Conservation (phyloP, 2,113 vertebrate genomes). For the Dromas ardeola region DNA sequence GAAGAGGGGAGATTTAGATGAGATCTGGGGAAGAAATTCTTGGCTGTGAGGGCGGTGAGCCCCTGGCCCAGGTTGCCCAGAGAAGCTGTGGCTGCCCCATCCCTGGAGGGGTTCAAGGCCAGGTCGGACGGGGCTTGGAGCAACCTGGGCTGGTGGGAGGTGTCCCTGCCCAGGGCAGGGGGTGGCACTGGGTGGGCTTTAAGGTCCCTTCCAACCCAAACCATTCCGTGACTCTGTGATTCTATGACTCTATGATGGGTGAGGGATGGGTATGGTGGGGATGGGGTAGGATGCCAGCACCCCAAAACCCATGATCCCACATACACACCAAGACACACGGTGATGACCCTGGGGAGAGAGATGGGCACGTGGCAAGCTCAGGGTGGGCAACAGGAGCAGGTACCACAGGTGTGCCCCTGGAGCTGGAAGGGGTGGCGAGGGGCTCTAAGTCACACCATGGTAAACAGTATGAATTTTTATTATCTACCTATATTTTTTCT, state of each 20-base stretch:
- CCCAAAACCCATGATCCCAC: not conserved
- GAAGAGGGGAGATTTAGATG: too few species aligned
- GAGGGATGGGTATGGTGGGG: not conserved
- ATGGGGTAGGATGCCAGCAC: not conserved
- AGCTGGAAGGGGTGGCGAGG: not conserved
- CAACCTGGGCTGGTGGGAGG: too few species aligned
- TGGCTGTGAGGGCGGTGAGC: too few species aligned
- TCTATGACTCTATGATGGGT: not conserved
- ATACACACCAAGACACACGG: not conserved
- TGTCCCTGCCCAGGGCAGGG: too few species aligned
- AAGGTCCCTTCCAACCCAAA: too few species aligned
- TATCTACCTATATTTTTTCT: not conserved
- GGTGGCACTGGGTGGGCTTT: too few species aligned
- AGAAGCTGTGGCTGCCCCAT: too few species aligned
- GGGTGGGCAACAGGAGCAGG: not conserved
- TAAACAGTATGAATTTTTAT: not conserved
- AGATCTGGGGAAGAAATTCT: too few species aligned
- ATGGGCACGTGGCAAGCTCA: not conserved
- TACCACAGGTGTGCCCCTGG: rapidly evolving
- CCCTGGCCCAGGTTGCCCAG: too few species aligned
- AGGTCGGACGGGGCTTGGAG: too few species aligned
- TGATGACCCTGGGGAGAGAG: not conserved
- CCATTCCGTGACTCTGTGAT: too few species aligned
- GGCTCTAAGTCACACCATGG: not conserved
- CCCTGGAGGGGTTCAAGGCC: too few species aligned